Evolutionary conservation across 2,113 vertebrate genomes (phyloP), one percentile per base, ranked within the genome.

Genomic region (Plectropomus leopardus): DNA sequence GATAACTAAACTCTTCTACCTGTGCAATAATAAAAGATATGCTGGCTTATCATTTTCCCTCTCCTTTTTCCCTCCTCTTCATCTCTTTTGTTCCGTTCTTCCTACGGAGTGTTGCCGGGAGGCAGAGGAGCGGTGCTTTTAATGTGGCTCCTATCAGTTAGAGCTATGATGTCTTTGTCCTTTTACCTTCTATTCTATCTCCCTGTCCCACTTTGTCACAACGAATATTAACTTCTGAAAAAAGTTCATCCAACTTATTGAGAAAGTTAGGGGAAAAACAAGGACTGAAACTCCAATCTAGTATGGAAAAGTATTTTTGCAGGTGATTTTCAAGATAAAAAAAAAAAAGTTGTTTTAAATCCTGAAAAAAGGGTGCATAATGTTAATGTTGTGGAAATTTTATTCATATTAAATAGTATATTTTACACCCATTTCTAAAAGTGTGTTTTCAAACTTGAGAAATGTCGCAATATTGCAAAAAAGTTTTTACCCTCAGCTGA

Each of bases 21-120:
- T 93, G 68, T 86, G 85, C 88, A 91, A 87, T 86, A 84, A 84
- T 84, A 85, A 87, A 83, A 86, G 68, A 89, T 86, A 75, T 73
- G 80, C 88, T 84, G 84, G 79, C 80, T 91, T 91, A 89, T 89
- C 88, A 72, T 75, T 87, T 83, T 67, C 71, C 26, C 67, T 76
- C 76, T 72, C 71, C 59, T 24, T 65, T 76, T 77, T 21, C 69
- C 64, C 78, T 85, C 70, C 73, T 78, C 70, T 80, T 51, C 32
- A 32, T 73, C 77, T 80, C 69, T 84, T 89, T 88, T 87, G 86
- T 89, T 89, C 83, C 78, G 53, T 67, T 79, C 77, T 80, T 83
- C 71, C 80, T 53, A 26, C 61, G 7, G 70, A 81, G 76, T 88
- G 84, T 86, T 87, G 76, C 83, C 65, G 40, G 68, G 70, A 92